Evolutionary conservation across 2,797 vertebrate genomes (phyloP), one percentile per base, ranked within the genome.

Genomic region (Tamandua tetradactyla): DNA sequence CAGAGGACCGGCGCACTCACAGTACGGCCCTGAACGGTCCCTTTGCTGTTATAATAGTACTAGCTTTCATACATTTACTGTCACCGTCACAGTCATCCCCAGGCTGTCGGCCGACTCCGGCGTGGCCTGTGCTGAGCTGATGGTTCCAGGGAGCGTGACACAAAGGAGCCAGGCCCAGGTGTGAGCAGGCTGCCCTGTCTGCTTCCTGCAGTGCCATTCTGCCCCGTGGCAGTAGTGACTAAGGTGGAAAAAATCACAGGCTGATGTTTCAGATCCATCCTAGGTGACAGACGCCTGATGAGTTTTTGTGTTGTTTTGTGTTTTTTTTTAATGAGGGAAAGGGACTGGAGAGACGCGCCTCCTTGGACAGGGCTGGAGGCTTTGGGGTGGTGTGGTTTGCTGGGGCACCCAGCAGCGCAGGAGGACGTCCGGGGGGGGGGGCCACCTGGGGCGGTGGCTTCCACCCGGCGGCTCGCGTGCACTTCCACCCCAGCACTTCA

Each of bases 351-450:
- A 64, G 82, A 64, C 75, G 74, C 7, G 10, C 25, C 6, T 84
- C 27, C 59, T 83, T 37, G 7, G 37, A 37, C 11, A 40, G 37
- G 37, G 12, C 5, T 9, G 0, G 49, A 22, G 49, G 47, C 44
- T 2, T 7, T 25, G 55, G 71, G 3, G 3, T 13, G 5, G 17
- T 3, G 72, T 32, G 18, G 32, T 35, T 83, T 84, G 35, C 23
- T 37, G 4, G 27, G 7, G 2, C 0, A 49, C 76, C 37, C 23
- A 6, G 78, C 44, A 87, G 59, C 40, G 7, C 0, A 32, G 30
- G n/a, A n/a, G n/a, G n/a, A n/a, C n/a, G 10, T 66, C 42, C n/a
- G 7, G 2, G 6, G 0, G 2, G 6, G 0, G 2, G 37, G 52
- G 17, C 40, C 20, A 17, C 32, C 61, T n/a, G 7, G 23, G 61